Conservation (phyloP, 2,888 invertebrate genomes). For the Carpatolechia fugitivella region DNA sequence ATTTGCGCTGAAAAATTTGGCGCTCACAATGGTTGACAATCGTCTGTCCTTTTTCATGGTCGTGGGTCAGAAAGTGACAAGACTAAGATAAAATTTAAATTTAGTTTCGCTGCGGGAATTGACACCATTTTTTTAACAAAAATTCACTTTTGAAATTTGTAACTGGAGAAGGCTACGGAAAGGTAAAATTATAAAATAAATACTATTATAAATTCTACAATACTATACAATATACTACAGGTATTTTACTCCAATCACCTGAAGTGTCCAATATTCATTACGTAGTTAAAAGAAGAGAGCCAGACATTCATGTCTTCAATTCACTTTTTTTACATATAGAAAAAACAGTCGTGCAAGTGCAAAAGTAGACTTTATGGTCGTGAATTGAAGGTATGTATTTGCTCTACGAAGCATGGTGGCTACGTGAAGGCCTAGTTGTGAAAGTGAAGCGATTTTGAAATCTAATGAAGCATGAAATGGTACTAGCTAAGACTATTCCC, state of each 20-base stretch:
- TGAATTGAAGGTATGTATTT: slow-evolving; percentile 77
- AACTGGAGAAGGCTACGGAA: no score
- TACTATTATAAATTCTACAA: no score
- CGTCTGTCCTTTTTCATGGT: no score
- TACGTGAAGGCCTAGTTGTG: slow-evolving; percentile 41
- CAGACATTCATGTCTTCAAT: slow-evolving; percentile 78
- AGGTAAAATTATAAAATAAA: no score
- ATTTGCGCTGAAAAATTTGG: no score
- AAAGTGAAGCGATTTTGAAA: slow-evolving; percentile 42
- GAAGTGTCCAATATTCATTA: background rate
- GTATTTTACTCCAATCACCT: background rate
- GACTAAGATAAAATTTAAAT: no score
- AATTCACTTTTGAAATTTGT: no score
- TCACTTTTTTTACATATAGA: slow-evolving; percentile 43
- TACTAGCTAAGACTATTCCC: slow-evolving; percentile 13
- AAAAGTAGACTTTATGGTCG: slow-evolving; percentile 41
- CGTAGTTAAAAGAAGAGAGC: slow-evolving; percentile 57
- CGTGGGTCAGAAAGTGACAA: no score
- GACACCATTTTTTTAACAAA: no score
- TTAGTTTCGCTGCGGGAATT: no score
- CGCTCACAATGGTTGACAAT: no score
- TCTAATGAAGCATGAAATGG: slow-evolving; percentile 41
- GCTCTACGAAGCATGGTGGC: slow-evolving; percentile 74
- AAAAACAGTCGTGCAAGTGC: slow-evolving; percentile 44
- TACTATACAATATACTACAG: background rate